Evolutionary conservation across 2,797 vertebrate genomes (phyloP), one percentile per base, ranked within the genome.

Genomic region (Falco rusticolus): DNA sequence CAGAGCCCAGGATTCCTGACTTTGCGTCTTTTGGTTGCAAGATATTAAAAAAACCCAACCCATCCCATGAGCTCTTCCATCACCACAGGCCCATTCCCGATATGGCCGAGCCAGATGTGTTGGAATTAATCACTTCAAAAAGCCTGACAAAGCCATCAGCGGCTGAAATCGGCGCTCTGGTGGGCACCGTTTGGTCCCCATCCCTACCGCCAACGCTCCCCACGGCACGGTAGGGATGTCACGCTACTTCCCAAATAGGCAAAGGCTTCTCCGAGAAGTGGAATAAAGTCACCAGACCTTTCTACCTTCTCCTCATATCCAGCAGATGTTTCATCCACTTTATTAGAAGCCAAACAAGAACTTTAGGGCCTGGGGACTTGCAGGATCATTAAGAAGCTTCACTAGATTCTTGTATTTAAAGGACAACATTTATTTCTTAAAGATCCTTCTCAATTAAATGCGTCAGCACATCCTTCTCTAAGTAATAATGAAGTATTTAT

Each of bases 1-100:
- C 53, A 37, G 21, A 45, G 50, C 25, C 61, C 28, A 11, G 43
- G 9, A 57, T 56, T 63, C 59, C 45, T 9, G 5, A 39, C 20
- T 39, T 70, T 0, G 0, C 13, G 45, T 11, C 41, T 45, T 77
- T 39, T 1, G 3, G 15, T 37, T 28, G 39, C 1, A 10, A 48
- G 64, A 19, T 14, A 14, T 37, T 65, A 2, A 48, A 53, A 53
- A 5, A 53, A 5, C 5, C 1, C 10, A 11, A 6, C 9, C 39
- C 50, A 53, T 34, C 34, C 34, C 69, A 34, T 0, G 6, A 56
- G 28, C 53, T 64, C 25, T 54, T 65, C 53, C 64, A 34, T 47
- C 53, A 4, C 41, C 18, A 13, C 1, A 20, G 33, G 59, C 75
- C 71, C 18, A 0, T 47, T 74, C 16, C 25, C 56, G 25, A 17